phyloP scores from a whole-genome alignment of 2,888 invertebrate species.

The Epinotia nisella region DNA sequence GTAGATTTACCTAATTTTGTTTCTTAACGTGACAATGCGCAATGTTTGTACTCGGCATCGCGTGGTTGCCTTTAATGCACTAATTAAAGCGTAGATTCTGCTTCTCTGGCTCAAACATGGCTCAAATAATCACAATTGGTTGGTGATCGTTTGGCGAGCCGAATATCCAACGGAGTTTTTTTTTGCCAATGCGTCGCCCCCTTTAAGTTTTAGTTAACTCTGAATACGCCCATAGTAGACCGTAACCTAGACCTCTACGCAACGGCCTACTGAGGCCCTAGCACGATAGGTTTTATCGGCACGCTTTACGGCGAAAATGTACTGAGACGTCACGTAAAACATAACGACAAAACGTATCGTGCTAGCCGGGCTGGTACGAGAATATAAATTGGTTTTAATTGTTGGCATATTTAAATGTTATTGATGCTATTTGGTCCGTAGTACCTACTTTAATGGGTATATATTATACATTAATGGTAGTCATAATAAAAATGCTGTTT shows the following conservation, averaged over 20 bases:
- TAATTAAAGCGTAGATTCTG: background rate
- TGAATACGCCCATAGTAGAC: background rate
- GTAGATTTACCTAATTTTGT: no score
- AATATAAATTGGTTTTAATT: background rate
- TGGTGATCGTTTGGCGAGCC: background rate
- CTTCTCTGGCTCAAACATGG: background rate
- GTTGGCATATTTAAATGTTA: background rate
- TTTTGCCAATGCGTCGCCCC: background rate
- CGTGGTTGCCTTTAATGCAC: background rate
- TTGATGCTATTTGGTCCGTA: background rate
- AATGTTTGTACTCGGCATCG: background rate
- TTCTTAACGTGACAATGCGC: background rate
- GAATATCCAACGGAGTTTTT: background rate
- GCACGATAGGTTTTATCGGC: no score
- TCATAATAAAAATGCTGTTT: background rate
- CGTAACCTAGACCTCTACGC: no score
- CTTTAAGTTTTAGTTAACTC: background rate
- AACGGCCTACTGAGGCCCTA: no score
- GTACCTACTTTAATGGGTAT: background rate
- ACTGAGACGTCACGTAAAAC: no score
- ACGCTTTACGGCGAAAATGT: no score
- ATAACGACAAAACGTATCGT: no score
- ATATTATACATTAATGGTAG: background rate
- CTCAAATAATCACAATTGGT: background rate
- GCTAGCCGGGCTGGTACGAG: no score